Evolutionary conservation across 2,888 invertebrate species (phyloP), one percentile per base, ranked within the genome.

Genomic region (Cyaniris semiargus): DNA sequence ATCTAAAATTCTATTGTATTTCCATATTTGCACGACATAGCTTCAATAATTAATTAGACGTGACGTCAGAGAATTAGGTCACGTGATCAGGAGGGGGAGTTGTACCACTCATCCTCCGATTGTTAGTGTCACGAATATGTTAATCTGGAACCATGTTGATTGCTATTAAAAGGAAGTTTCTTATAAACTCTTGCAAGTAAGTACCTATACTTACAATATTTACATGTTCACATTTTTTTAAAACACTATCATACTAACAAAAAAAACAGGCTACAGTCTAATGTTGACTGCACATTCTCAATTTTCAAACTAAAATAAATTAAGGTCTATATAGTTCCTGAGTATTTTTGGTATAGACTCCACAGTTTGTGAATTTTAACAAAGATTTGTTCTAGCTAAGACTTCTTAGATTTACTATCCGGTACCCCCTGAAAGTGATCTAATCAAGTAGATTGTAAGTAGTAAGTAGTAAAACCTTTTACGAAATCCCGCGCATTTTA

Each of bases 1-100:
- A 66, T 66, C 31, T 66, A 66, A 66, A 31, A 66, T 66, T 66
- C 66, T 31, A 66, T 66, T 27, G 66, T 66, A 66, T 66, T 66
- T 66, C 66, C 27, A 66, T 66, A 66, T 66, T 66, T 66, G 27
- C 27, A 66, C 18, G 66, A 31, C 15, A 27, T 31, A 18, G 66
- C 31, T 66, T 66, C 66, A 66, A 66, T 66, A 66, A 31, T 66
- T 66, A 66, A 66, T 66, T 8, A 66, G 66, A n/a, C n/a, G 13
- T 23, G 27, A 66, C 66, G 66, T 66, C 66, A 66, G 27, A 13
- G 27, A 27, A 31, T 31, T 66, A 18, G 66, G 66, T 66, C 66
- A 66, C 27, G 66, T 66, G 66, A 66, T 66, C 66, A 18, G 66
- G 31, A 5, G 18, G 48, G 15, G 48, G 48, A 2, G 60, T 4